Percentiles rank a stretch among this genome's conserved stretches.
Conservation (phyloP, 1,140 invertebrate species). For the Bicyclus anynana region DNA sequence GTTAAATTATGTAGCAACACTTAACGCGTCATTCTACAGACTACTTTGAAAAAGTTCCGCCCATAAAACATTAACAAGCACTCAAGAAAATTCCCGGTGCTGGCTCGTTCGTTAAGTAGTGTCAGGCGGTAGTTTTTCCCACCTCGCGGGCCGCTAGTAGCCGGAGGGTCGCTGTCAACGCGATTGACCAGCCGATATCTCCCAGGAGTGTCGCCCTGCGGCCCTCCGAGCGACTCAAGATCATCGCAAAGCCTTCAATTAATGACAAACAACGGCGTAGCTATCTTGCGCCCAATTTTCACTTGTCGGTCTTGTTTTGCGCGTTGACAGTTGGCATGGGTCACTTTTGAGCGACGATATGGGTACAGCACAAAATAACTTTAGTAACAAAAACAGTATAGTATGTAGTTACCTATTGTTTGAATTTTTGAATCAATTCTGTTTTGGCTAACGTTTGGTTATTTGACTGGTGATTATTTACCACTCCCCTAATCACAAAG, state of each 20-base stretch:
- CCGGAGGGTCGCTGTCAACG: conserved; percentile 66
- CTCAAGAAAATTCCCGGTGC: conserved; percentile 69
- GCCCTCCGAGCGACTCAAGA: conserved; percentile 49
- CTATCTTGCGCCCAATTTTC: conserved; percentile 63
- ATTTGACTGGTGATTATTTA: too few species aligned
- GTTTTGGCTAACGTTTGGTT: too few species aligned
- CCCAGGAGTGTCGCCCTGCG: conserved; percentile 64
- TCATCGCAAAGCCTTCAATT: conserved; percentile 71
- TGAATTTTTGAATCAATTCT: too few species aligned
- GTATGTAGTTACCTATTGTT: too few species aligned
- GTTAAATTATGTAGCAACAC: conserved; percentile 74
- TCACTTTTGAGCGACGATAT: conserved; percentile 14
- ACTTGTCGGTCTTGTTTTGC: conserved; percentile 62
- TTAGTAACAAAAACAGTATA: too few species aligned
- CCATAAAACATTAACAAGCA: conserved; percentile 77
- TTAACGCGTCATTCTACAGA: conserved; percentile 70
- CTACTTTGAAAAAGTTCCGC: conserved; percentile 72
- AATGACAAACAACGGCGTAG: conserved; percentile 64
- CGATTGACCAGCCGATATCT: conserved; percentile 72
- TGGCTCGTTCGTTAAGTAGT: conserved; percentile 70
- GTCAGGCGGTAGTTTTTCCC: conserved; percentile 73
- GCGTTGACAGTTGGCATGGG: conserved; percentile 58
- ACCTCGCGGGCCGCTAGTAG: conserved; percentile 59
- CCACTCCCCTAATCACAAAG: too few species aligned
- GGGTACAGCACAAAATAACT: not conserved